These are phyloP conservation scores for Lordiphosa fenestrarum DNA, from an alignment of 2,888 invertebrate species.

Conservation along the genomic window DNA sequence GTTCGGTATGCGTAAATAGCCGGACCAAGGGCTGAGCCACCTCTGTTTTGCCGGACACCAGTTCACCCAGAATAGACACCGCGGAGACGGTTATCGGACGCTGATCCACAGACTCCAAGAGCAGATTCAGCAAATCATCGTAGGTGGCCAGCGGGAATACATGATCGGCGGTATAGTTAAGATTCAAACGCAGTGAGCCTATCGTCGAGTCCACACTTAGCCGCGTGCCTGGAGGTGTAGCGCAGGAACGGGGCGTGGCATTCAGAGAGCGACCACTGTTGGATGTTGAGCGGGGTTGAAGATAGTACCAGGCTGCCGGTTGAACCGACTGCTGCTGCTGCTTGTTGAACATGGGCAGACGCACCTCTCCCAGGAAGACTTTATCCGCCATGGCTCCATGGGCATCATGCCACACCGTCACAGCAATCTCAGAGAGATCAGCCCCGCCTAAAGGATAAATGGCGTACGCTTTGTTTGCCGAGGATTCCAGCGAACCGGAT, in stretches of 20 bases:
- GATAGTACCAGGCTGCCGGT: slow-evolving; percentile 88
- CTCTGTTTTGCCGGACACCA: slow-evolving; percentile 92
- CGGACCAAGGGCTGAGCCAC: slow-evolving; percentile 93
- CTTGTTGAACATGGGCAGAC: slow-evolving; percentile 87
- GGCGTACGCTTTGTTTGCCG: slow-evolving; percentile 81
- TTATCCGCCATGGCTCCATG: slow-evolving; percentile 86
- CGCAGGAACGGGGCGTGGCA: slow-evolving; percentile 82
- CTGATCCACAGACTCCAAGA: slow-evolving; percentile 83
- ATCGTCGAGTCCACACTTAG: slow-evolving; percentile 84
- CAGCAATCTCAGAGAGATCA: slow-evolving; percentile 89
- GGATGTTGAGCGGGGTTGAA: slow-evolving; percentile 83
- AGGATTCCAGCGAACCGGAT: slow-evolving; percentile 54
- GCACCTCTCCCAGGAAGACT: slow-evolving; percentile 93
- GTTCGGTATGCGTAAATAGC: slow-evolving; percentile 91
- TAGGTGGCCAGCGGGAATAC: slow-evolving; percentile 92
- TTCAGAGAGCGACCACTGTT: slow-evolving; percentile 83
- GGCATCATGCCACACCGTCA: slow-evolving; percentile 92
- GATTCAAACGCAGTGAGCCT: slow-evolving; percentile 91
- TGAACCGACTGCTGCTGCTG: slow-evolving; percentile 83
- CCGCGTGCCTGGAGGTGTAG: slow-evolving; percentile 88
- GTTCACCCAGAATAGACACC: slow-evolving; percentile 90
- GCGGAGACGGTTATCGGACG: slow-evolving; percentile 89
- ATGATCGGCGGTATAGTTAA: slow-evolving; percentile 94
- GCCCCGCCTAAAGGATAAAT: slow-evolving; percentile 83
- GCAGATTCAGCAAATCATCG: slow-evolving; percentile 87